A percentile compares a stretch with the other conserved stretches of the same genome.
Conservation (phyloP, 2,797 vertebrate species). For the Enteromius anoplus region DNA sequence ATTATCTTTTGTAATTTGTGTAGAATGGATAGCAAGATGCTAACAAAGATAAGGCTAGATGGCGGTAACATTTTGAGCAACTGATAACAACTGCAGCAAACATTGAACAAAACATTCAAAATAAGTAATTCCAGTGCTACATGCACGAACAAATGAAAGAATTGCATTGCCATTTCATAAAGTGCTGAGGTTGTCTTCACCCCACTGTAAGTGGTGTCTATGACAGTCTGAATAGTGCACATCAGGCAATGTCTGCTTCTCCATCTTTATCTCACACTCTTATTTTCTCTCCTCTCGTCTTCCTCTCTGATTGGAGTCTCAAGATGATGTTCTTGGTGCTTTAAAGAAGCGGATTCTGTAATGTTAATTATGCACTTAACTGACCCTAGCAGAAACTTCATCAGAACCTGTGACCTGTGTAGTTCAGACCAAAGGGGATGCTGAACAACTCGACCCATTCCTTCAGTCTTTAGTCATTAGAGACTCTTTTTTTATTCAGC, state of each 20-base stretch:
- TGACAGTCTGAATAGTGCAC: background rate
- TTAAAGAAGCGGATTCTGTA: slow-evolving; percentile 14
- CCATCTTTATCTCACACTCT: slow-evolving; percentile 43
- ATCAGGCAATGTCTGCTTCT: slow-evolving; percentile 39
- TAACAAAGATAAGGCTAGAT: background rate
- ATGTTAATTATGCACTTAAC: slow-evolving; percentile 6
- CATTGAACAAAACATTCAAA: background rate
- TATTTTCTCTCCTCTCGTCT: slow-evolving; percentile 50
- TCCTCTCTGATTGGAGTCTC: background rate
- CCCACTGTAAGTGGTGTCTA: slow-evolving; percentile 13
- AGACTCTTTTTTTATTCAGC: slow-evolving; percentile 10
- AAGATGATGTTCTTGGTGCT: background rate
- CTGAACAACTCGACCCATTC: slow-evolving; percentile 7
- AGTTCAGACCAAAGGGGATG: slow-evolving; percentile 34
- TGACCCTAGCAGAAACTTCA: slow-evolving; percentile 5
- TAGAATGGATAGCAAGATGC: background rate
- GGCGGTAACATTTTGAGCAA: background rate
- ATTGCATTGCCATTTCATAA: background rate
- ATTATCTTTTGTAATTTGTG: background rate
- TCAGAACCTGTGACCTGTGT: slow-evolving; percentile 9
- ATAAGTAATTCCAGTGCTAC: background rate
- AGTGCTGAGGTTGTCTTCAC: slow-evolving; percentile 58
- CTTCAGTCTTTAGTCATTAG: slow-evolving; percentile 36
- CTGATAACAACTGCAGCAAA: background rate
- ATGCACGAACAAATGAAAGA: background rate